Conservation (phyloP, 53 echinoderm and acorn worm genomes). For the Hippasteria phrygiana region DNA sequence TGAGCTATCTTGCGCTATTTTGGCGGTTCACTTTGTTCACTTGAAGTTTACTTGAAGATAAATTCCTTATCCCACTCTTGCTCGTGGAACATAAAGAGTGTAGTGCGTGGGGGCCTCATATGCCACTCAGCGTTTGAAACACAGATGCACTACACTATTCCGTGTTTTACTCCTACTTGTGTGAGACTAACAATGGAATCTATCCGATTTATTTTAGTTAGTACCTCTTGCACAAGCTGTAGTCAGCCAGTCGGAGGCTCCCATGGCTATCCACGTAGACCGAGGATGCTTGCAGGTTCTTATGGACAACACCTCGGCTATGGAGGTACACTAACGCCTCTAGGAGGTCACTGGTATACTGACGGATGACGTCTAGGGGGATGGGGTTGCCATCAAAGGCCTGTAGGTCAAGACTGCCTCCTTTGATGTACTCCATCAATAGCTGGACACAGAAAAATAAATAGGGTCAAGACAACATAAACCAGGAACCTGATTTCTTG, state of each 20-base stretch:
- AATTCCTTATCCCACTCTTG: too few relatives aligned
- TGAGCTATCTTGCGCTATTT: too few relatives aligned
- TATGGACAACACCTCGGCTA: slow-evolving; percentile 90
- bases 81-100: too few relatives aligned
- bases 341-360: slow-evolving; percentile 86
- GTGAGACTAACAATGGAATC: too few relatives aligned
- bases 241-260: slow-evolving; percentile 80
- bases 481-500: too few relatives aligned
- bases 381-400: slow-evolving; percentile 56
- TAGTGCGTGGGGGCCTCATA: too few relatives aligned
- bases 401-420: slow-evolving; percentile 79
- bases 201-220: neutral
- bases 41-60: too few relatives aligned
- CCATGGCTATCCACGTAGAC: slow-evolving; percentile 84
- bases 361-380: slow-evolving; percentile 77
- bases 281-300: slow-evolving; percentile 83
- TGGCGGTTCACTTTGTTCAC: too few relatives aligned
- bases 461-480: neutral
- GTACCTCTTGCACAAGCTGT: slow-evolving; percentile 96
- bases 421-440: slow-evolving; percentile 89
- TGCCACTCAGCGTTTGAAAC: too few relatives aligned
- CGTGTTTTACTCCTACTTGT: too few relatives aligned
- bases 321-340: slow-evolving; percentile 87
- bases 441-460: slow-evolving; percentile 61
- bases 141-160: too few relatives aligned